Base-by-base conservation (phyloP, 2,888 invertebrate genomes). In the Pasiphila rectangulata region DNA sequence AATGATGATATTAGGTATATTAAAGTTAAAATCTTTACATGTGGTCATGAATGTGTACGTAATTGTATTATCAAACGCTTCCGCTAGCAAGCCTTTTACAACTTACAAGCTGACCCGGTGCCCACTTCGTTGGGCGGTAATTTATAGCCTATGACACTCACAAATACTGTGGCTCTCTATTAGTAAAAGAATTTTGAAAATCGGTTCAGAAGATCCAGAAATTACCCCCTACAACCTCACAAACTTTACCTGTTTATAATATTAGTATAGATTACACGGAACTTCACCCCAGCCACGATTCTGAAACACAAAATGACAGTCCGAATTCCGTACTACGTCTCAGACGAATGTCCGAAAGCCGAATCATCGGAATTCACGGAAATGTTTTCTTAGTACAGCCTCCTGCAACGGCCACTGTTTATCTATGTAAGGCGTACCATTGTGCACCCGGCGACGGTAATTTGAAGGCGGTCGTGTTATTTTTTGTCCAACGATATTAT, bases 361-460 rank as follows among this genome's bases (percentile, higher is more conserved):
- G 50, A 59, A 58, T 47, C 44, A 63, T 59, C 39, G 49, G 53
- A 50, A 40, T 54, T 52, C 61, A 12, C 30, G 53, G 54, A 58
- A 63, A 59, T 74, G 65, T 75, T 79, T 69, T 72, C 65, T 66
- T 74, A 72, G 68, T 58, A 57, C 64, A 62, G 63, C 67, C 58
- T 61, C 61, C 73, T 73, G 63, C 59, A 59, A 51, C 67, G 64
- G 67, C 72, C 74, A 73, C 63, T 83, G 75, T 84, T 84, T 82
- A 76, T 68, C 67, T 81, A 80, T 76, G 75, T 76, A 72, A 79
- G 67, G 63, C 68, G 68, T 61, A 75, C 75, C 56, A 76, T 80
- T 79, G 73, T 83, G 79, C 75, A 68, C 69, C 75, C 63, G 75
- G 69, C 61, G 64, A 67, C 70, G 63, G 74, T 79, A 74, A 79